These are phyloP conservation scores for Echinometra lucunter DNA, from an alignment of 53 echinoderm and acorn worm genomes.

Conservation along the genomic window DNA sequence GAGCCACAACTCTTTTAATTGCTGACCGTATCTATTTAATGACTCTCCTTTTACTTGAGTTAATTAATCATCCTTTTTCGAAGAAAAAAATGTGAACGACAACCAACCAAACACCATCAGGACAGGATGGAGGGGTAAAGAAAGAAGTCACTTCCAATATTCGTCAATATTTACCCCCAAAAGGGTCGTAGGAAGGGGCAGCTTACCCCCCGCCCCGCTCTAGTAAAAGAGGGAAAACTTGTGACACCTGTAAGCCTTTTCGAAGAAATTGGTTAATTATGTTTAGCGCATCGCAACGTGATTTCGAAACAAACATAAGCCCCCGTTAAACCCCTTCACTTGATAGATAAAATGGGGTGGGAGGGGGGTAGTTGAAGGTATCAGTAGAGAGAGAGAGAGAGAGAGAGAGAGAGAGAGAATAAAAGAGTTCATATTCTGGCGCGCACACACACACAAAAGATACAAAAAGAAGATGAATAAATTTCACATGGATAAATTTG, in stretches of 20 bases:
- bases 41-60: neutral
- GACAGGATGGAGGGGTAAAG: neutral
- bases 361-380: neutral
- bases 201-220: neutral
- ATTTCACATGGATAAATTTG: too few relatives aligned
- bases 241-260: constrained; percentile 15
- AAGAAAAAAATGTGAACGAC: neutral
- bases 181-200: constrained; percentile 9
- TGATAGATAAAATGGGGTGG: neutral
- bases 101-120: neutral
- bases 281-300: neutral
- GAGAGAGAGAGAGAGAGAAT: too few relatives aligned
- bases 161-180: constrained; percentile 26
- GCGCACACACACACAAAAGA: neutral
- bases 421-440: neutral
- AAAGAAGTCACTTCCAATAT: neutral
- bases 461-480: too few relatives aligned
- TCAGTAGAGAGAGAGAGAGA: too few relatives aligned
- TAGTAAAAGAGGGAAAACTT: neutral
- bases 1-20: too few relatives aligned
- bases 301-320: neutral
- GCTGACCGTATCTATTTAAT: neutral
- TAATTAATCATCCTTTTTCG: constrained; percentile 28
- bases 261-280: neutral
- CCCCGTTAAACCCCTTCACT: neutral